Evolutionary conservation across 30 jellyfish, hydroid and myxozoan species (phyloP).

Genomic region (Aurelia aurita complex sp. Pacific): DNA sequence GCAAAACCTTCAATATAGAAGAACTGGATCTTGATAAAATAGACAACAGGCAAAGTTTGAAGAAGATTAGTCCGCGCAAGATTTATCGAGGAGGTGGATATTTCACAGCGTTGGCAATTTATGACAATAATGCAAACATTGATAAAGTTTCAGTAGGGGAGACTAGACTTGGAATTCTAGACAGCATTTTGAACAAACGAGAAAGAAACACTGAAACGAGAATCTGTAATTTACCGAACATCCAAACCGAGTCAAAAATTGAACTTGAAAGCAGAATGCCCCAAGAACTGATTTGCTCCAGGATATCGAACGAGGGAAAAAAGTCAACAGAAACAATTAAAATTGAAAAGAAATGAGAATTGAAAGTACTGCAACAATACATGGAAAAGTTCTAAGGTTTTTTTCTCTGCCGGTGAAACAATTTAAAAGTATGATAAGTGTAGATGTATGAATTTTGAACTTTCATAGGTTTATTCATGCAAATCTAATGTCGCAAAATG

Average conservation of each 20-base stretch:
- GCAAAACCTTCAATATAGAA: neutral
- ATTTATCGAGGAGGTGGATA: slow-evolving; percentile 62
- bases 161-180: slow-evolving; percentile 33
- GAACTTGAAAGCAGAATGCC: slow-evolving; percentile 40
- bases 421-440: too few species aligned
- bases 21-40: neutral
- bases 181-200: slow-evolving; percentile 12
- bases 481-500: too few species aligned
- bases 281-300: slow-evolving; percentile 36
- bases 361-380: too few species aligned
- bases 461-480: too few species aligned
- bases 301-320: neutral
- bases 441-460: too few species aligned
- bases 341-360: too few species aligned
- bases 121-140: slow-evolving; percentile 36
- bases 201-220: neutral
- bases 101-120: slow-evolving; percentile 54
- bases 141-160: slow-evolving; percentile 45
- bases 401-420: too few species aligned
- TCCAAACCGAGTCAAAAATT: neutral
- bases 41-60: neutral
- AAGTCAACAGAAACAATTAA: neutral
- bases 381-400: too few species aligned
- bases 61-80: slow-evolving; percentile 42
- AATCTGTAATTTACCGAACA: neutral